Evolutionary conservation across 1,140 invertebrate genomes (phyloP).

Genomic region (Fopius arisanus): DNA sequence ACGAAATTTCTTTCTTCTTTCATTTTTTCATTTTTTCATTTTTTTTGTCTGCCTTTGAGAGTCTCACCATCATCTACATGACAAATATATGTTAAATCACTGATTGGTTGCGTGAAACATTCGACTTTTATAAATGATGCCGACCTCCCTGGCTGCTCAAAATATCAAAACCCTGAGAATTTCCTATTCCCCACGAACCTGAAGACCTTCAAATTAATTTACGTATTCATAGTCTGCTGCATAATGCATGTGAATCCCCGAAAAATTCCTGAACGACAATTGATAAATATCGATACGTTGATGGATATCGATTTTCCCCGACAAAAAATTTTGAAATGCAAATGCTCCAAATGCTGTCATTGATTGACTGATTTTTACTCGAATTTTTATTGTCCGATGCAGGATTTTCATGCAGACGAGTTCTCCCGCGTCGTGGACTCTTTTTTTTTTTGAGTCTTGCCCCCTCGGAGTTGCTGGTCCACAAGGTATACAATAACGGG

Average conservation of each 20-base stretch:
- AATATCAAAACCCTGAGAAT: no score
- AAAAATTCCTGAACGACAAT: neutral
- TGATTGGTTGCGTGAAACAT: no score
- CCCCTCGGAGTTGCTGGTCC: conserved; percentile 36
- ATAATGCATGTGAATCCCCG: conserved; percentile 18
- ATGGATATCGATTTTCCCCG: neutral
- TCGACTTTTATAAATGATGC: no score
- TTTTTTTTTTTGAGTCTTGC: conserved; percentile 23
- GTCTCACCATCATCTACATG: no score
- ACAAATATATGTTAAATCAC: no score
- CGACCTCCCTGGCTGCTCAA: no score
- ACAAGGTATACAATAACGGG: conserved; percentile 34
- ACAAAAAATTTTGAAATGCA: conserved; percentile 6
- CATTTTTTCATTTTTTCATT: no score
- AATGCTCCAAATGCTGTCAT: neutral
- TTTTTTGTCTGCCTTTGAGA: no score
- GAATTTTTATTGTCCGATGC: neutral
- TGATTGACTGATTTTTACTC: no score
- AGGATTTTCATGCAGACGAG: neutral
- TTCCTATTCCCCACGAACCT: no score
- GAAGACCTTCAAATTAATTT: conserved; percentile 1
- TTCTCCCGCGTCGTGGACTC: neutral
- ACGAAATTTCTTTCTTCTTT: no score
- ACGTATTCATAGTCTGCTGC: neutral
- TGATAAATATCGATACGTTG: neutral